Conservation (phyloP, 2,888 invertebrate species). For the Adelognathus sp. region DNA sequence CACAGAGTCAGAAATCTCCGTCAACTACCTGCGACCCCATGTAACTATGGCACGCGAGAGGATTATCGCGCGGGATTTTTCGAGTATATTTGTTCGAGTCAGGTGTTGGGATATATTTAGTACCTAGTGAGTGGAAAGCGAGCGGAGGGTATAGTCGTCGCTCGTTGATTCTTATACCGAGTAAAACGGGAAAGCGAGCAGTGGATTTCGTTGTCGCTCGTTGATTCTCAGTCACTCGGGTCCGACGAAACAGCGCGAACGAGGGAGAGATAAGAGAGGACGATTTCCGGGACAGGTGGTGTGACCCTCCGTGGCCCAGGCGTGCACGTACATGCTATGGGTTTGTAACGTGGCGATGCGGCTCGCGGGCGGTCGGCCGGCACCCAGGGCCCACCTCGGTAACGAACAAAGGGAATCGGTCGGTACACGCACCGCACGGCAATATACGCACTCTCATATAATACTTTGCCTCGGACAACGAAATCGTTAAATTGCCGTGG, state of each 20-base stretch:
- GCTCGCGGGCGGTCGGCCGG: constrained; percentile 24
- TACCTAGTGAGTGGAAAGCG: too few relatives aligned
- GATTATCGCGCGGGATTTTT: too few relatives aligned
- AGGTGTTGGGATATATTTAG: too few relatives aligned
- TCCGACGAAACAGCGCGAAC: constrained; percentile 44
- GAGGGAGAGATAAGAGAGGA: constrained; percentile 59
- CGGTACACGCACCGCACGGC: neutral
- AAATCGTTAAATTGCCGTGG: constrained; percentile 70
- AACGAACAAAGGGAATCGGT: constrained; percentile 49
- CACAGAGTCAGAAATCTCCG: neutral
- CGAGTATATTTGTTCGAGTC: too few relatives aligned
- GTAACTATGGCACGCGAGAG: too few relatives aligned
- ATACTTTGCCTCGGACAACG: constrained; percentile 8
- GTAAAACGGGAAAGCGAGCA: too few relatives aligned
- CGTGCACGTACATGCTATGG: neutral
- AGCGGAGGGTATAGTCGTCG: too few relatives aligned
- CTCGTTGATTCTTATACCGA: too few relatives aligned
- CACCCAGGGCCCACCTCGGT: constrained; percentile 5
- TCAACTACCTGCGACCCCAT: neutral
- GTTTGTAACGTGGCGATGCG: neutral
- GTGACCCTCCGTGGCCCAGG: constrained; percentile 15
- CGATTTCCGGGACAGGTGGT: constrained; percentile 65
- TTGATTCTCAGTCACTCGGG: constrained; percentile 35
- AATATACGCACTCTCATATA: neutral
- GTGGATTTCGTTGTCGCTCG: constrained; percentile 22